Evolutionary conservation across 2,797 vertebrate genomes (phyloP), one percentile per base, ranked within the genome.

Genomic region (Bucorvus abyssinicus): DNA sequence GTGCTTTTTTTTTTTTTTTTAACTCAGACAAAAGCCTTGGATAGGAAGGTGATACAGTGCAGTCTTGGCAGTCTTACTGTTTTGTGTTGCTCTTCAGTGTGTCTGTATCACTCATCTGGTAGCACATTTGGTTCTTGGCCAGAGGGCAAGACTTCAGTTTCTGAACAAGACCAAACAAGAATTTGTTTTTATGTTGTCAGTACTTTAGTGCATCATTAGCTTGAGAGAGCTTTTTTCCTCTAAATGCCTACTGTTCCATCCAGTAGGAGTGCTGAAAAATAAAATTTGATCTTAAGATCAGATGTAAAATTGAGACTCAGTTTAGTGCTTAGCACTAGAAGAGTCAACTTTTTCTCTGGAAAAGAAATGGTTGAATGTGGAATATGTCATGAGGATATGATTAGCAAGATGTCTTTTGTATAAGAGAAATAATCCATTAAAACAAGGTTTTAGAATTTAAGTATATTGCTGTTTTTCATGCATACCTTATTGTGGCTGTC

Each of bases 101-200:
- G 83, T 71, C 75, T 52, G 1, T 96, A 96, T 95, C 90, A 63
- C 61, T 94, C 94, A 86, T 93, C 87, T 91, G 65, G 89, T 89
- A 92, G 95, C 79, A 96, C 94, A 94, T 85, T 92, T 94, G 93
- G 87, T 97, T 81, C 94, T 84, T 69, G 91, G 89, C 94, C 89
- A 95, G 65, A 95, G 91, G 87, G 55, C 84, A 78, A 73, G 87
- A 85, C 73, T 93, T 88, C 38, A 78, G 79, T 67, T 91, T 88
- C 92, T 91, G 87, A 89, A n/a, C 53, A 93, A 92, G 94, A 96
- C 95, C 89, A 92, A 96, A 96, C 91, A 96, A 95, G 34, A 76
- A 56, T 94, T 96, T 94, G 30, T 88, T 94, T 95, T 86, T 78
- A 64, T 87, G 79, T n/a, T 2, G 0, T 85, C 47, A 36, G 53